Conservation (phyloP, 1,140 invertebrate species). For the Drosophila gunungcola region DNA sequence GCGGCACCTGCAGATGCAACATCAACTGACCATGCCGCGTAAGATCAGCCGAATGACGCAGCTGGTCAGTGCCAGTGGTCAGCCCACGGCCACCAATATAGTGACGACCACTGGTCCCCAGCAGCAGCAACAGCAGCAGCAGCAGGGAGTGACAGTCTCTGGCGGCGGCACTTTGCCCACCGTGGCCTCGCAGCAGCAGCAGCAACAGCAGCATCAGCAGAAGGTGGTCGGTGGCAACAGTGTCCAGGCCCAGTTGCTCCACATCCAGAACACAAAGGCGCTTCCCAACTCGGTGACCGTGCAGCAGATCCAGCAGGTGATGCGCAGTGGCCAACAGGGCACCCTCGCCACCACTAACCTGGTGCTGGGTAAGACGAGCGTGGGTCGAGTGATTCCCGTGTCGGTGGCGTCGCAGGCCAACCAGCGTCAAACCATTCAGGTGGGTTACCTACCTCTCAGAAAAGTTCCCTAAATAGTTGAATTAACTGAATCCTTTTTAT, state of each 20-base stretch:
- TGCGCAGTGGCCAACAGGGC: conserved; percentile 87
- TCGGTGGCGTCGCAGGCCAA: conserved; percentile 81
- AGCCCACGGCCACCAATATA: conserved; percentile 64
- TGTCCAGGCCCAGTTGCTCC: conserved; percentile 77
- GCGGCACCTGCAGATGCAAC: conserved; percentile 89
- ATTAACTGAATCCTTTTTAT: neutral
- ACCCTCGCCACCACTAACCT: conserved; percentile 61
- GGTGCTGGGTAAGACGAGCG: conserved; percentile 82
- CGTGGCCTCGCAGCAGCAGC: conserved; percentile 39
- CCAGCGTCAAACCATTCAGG: conserved; percentile 83
- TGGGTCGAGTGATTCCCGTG: conserved; percentile 82
- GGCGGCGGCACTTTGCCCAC: conserved; percentile 37
- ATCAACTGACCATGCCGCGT: conserved; percentile 88
- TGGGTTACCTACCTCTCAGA: conserved; percentile 22
- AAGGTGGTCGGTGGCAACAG: conserved; percentile 49
- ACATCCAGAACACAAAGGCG: conserved; percentile 86
- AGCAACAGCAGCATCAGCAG: conserved; percentile 61
- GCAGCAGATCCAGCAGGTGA: conserved; percentile 92
- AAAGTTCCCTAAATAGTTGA: neutral
- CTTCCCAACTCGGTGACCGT: conserved; percentile 89
- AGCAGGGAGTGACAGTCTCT: conserved; percentile 78
- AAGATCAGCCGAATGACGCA: conserved; percentile 88
- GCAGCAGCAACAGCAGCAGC: conserved; percentile 47
- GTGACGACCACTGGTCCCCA: conserved; percentile 46
- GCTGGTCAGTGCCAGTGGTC: conserved; percentile 85